Base-by-base conservation (phyloP, 2,797 vertebrate species). In the Leucoraja ocellata region DNA sequence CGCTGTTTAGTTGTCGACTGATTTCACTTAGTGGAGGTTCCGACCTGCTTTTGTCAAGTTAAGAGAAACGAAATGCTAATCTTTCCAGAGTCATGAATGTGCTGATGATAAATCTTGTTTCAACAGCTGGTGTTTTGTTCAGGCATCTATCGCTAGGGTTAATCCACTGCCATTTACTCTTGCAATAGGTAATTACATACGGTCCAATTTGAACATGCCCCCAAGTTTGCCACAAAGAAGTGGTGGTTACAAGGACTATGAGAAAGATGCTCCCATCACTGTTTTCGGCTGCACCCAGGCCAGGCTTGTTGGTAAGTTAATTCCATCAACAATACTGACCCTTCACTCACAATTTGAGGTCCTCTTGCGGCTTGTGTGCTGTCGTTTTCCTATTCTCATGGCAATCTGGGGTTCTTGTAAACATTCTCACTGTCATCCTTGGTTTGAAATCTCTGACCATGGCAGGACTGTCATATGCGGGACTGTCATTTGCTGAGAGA, bases 181-280 rank as follows among this genome's bases (percentile, higher is more conserved):
- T 88, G 93, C 63, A 93, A 1, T 94, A 99, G 99, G 99, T 93
- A 96, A 98, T 95, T 99, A 99, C 39, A 65, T 99, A 93, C 98
- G 99, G 91, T 98, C 97, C 77, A 99, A 99, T 96, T 97, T 99
- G 95, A 99, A 99, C 93, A 99, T 99, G 99, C 98, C 98, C 93
- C 95, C 96, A 88, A 98, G 95, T 93, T 97, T 99, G 96, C 98
- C 98, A 94, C 95, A 96, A 46, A 96, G 98, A 93, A 98, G 95
- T 0, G 98, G 98, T 0, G 98, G 98, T 0, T 97, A 97, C 96
- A 97, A 98, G 94, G 98, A 99, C 93, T 99, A 98, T 0, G 98
- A 99, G 28, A 99, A 99, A 81, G 99, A 99, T 0, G 98, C 98
- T 36, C 98, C 99, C 0, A 98, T 99, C 95, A 99, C 99, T 0